Conservation (phyloP, 2,113 vertebrate genomes). For the Formicarius rufipectus region DNA sequence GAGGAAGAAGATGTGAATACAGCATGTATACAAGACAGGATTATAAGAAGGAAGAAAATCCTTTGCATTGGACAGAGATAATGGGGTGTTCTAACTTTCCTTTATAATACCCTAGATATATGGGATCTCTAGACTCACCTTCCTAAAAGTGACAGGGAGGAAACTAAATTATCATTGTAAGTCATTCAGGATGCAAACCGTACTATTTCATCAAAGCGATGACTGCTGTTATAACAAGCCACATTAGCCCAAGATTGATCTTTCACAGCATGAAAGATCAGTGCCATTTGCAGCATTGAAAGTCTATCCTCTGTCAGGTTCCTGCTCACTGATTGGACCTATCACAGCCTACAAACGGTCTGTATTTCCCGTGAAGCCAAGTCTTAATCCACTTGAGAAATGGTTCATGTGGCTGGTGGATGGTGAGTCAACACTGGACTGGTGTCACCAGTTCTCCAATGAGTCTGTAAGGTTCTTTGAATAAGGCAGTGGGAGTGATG, state of each 20-base stretch:
- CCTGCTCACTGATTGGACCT: neutral
- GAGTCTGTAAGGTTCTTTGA: neutral
- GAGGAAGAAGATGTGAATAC: neutral
- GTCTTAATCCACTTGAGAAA: neutral
- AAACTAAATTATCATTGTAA: neutral
- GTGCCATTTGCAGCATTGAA: neutral
- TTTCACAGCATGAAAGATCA: neutral
- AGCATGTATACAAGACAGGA: neutral
- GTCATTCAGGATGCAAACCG: neutral
- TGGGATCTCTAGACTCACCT: neutral
- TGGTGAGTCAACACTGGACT: neutral
- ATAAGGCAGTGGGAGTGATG: neutral
- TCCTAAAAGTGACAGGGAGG: neutral
- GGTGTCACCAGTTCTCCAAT: neutral
- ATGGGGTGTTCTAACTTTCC: neutral
- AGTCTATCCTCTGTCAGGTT: neutral
- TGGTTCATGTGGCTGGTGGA: neutral
- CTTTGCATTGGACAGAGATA: neutral
- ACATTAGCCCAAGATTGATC: neutral
- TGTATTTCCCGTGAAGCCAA: neutral
- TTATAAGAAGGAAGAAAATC: neutral
- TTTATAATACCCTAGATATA: neutral
- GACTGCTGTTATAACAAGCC: neutral
- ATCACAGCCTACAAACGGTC: neutral
- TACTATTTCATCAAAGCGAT: neutral